Evolutionary conservation across 92 coral and sea anemone genomes (phyloP).

Genomic region (Heliopora coerulea): DNA sequence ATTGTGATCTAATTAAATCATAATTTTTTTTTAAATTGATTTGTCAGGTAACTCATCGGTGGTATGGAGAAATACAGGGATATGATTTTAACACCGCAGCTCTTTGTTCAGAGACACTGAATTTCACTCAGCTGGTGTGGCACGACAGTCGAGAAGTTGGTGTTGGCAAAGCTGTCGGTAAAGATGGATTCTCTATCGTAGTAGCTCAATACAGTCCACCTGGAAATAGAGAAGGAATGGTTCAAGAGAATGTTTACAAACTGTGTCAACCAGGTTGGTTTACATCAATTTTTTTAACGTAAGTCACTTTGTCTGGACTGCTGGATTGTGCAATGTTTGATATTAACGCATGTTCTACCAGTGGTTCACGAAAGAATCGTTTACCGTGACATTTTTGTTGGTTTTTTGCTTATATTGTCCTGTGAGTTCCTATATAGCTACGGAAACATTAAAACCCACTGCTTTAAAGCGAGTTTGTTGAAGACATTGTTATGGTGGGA

Average conservation of each 20-base stretch:
- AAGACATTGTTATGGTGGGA: too few species aligned
- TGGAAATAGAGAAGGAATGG: constrained; percentile 61
- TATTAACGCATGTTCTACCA: too few species aligned
- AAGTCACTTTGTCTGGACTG: too few species aligned
- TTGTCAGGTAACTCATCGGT: constrained; percentile 76
- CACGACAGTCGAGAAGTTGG: constrained; percentile 89
- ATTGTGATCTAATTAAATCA: too few species aligned
- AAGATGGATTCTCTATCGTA: constrained; percentile 80
- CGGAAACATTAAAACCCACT: too few species aligned
- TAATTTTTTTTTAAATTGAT: constrained; percentile 37
- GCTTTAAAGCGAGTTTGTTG: too few species aligned
- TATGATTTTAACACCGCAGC: constrained; percentile 60
- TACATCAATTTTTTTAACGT: too few species aligned
- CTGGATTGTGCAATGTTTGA: too few species aligned
- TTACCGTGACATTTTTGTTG: too few species aligned
- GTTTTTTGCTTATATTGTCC: too few species aligned
- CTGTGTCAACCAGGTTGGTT: constrained; percentile 18
- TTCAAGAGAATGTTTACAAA: constrained; percentile 64
- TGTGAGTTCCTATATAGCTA: too few species aligned
- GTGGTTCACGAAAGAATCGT: too few species aligned
- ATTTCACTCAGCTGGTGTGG: constrained; percentile 96
- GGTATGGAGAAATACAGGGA: constrained; percentile 84
- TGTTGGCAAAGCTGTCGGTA: constrained; percentile 80
- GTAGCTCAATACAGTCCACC: constrained; percentile 94
- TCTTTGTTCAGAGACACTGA: constrained; percentile 75